Base-by-base conservation (phyloP, 2,797 vertebrate genomes). In the Bovichtus diacanthus region DNA sequence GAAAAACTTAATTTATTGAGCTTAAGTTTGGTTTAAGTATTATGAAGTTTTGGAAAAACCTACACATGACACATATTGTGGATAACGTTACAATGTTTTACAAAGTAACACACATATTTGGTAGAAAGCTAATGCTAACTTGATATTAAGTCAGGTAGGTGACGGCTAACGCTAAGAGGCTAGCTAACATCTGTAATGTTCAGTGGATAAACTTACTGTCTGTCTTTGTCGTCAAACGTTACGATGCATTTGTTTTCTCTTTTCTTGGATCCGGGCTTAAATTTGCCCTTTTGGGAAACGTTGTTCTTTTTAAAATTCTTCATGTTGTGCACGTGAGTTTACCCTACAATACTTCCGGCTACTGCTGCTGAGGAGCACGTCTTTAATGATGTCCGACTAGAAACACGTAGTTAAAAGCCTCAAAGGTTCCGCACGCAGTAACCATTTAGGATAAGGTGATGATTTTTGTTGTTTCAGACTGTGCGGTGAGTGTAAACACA, bases 221-320 rank as follows among this genome's bases (percentile, higher is more conserved):
- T 88, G 23, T 92, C 92, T 41, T 91, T 82, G 47, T 95, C 95
- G 61, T 95, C 89, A 77, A 95, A 96, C 83, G 38, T 90, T 0
- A 96, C 61, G 29, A 95, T 43, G 50, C 90, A 91, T 71, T 95
- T 96, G 16, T 91, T 92, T 63, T 93, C 87, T 65, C 93, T 89
- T 29, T 80, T 93, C 77, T 94, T 95, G 4, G 81, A 90, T 1
- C 93, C 93, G 0, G 90, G 82, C 59, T 92, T 95, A 9, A 86
- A 87, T 76, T 88, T 91, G 0, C 27, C 39, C 2, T 82, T 89
- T 18, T 91, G 90, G 0, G 62, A 36, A 15, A 1, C 34, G 31
- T 34, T 34, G n/a, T 60, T 38, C 0, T 88, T 89, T 78, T 92
- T 90, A 0, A 0, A 47, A 36, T 82, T 88, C 85, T 91, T 94